Evolutionary conservation across 2,113 vertebrate genomes (phyloP).

Genomic region (Salvelinus sp.): DNA sequence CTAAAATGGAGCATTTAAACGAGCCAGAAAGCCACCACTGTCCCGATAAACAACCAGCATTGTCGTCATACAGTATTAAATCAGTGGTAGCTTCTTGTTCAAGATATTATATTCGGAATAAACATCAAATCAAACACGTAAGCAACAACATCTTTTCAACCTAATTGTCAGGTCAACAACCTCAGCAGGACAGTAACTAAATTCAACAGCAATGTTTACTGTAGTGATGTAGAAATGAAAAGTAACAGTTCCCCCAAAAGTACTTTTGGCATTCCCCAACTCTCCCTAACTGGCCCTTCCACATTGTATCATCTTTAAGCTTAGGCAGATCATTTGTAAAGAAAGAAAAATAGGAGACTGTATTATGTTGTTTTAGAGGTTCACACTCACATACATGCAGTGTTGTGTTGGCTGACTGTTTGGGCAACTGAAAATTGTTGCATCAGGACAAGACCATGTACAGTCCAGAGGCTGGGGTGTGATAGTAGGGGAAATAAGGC

Average conservation of each 20-base stretch:
- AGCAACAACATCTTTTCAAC: slow-evolving; percentile 17
- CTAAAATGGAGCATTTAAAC: slow-evolving; percentile 44
- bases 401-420: slow-evolving; percentile 21
- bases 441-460: slow-evolving; percentile 20
- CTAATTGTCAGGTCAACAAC: slow-evolving; percentile 27
- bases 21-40: slow-evolving; percentile 23
- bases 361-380: not conserved
- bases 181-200: slow-evolving; percentile 37
- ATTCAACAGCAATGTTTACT: not conserved
- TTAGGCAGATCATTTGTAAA: slow-evolving; percentile 49
- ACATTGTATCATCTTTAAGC: slow-evolving; percentile 31
- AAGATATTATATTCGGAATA: slow-evolving; percentile 45
- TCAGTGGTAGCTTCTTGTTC: slow-evolving; percentile 50
- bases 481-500: slow-evolving; percentile 24
- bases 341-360: slow-evolving; percentile 20
- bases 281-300: slow-evolving; percentile 37
- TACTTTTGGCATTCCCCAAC: slow-evolving; percentile 44
- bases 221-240: slow-evolving; percentile 16
- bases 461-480: slow-evolving; percentile 10
- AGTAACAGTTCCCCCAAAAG: slow-evolving; percentile 21
- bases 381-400: slow-evolving; percentile 44
- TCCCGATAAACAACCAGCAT: slow-evolving; percentile 55
- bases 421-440: slow-evolving; percentile 36
- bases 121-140: slow-evolving; percentile 39
- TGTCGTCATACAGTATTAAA: slow-evolving; percentile 67